phyloP scores from a whole-genome alignment of 1,140 invertebrate genomes.

The Chironomus tepperi region DNA sequence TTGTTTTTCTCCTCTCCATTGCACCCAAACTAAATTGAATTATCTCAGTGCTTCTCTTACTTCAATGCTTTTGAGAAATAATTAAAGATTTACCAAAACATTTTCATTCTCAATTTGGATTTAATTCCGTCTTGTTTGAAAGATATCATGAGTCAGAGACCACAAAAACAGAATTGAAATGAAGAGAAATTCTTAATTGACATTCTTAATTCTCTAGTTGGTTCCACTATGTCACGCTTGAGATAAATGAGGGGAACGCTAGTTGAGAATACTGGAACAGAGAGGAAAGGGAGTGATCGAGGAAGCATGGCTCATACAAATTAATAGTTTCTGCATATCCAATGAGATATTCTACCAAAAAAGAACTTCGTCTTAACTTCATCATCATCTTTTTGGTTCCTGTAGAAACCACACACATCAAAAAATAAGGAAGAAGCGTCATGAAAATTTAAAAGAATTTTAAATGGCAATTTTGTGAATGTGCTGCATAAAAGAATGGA shows the following conservation, averaged over 20 bases:
- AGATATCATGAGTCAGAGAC: background rate
- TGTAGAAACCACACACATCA: no score
- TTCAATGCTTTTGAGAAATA: background rate
- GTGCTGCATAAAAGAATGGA: no score
- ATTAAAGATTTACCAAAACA: background rate
- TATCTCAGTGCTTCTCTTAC: no score
- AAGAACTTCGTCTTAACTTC: background rate
- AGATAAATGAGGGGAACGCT: background rate
- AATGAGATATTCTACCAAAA: background rate
- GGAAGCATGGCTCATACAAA: background rate
- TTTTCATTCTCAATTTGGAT: background rate
- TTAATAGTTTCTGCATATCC: conserved; percentile 13
- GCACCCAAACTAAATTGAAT: no score
- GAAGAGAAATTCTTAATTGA: background rate
- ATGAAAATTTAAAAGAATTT: no score
- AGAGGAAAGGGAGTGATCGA: background rate
- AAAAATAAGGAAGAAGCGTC: background rate
- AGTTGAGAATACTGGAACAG: background rate
- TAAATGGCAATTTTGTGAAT: no score
- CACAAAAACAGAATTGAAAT: background rate
- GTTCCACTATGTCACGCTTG: conserved; percentile 1
- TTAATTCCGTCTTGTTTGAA: no score
- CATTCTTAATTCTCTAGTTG: background rate
- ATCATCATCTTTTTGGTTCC: no score
- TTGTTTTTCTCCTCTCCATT: no score